These are phyloP conservation scores for Chelon auratus DNA, from an alignment of 2,797 vertebrate genomes.

Conservation along the genomic window DNA sequence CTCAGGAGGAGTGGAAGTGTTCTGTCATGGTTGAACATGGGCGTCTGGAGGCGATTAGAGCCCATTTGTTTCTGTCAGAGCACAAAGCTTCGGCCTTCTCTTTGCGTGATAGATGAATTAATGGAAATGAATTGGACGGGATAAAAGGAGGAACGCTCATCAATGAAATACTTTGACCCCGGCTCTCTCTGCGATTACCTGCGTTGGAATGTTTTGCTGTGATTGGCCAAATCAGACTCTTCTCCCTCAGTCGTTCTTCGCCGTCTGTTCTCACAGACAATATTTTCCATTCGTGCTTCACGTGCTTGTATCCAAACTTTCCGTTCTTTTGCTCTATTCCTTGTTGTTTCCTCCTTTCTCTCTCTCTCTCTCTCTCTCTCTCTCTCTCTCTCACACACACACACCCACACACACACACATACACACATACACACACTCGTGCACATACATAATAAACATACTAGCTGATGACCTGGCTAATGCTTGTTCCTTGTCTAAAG, in stretches of 20 bases:
- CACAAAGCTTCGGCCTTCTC: slow-evolving; percentile 69
- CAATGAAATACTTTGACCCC: slow-evolving; percentile 71
- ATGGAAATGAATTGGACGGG: slow-evolving; percentile 68
- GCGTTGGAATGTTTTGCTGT: slow-evolving; percentile 55
- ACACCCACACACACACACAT: slow-evolving; percentile 6
- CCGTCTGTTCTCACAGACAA: slow-evolving; percentile 26
- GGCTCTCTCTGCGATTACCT: slow-evolving; percentile 57
- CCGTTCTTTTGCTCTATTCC: slow-evolving; percentile 6
- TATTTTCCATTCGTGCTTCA: slow-evolving; percentile 55
- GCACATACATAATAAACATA: slow-evolving; percentile 74
- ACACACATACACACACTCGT: slow-evolving; percentile 10
- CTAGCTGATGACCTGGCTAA: slow-evolving; percentile 76
- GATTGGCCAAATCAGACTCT: slow-evolving; percentile 40
- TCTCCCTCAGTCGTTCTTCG: slow-evolving; percentile 28
- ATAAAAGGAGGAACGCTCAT: slow-evolving; percentile 68
- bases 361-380: slow-evolving; percentile 10
- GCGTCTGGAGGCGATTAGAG: slow-evolving; percentile 82
- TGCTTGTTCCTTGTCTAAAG: slow-evolving; percentile 81
- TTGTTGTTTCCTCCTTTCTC: slow-evolving; percentile 34
- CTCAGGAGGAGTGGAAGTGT: slow-evolving; percentile 73
- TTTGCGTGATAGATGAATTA: slow-evolving; percentile 76
- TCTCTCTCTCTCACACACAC: background rate
- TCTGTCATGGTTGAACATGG: slow-evolving; percentile 78
- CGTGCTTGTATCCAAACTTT: slow-evolving; percentile 43
- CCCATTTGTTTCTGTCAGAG: slow-evolving; percentile 82